These are phyloP conservation scores for Lemur catta DNA, from an alignment of 2,797 vertebrate genomes.

Conservation along the genomic window DNA sequence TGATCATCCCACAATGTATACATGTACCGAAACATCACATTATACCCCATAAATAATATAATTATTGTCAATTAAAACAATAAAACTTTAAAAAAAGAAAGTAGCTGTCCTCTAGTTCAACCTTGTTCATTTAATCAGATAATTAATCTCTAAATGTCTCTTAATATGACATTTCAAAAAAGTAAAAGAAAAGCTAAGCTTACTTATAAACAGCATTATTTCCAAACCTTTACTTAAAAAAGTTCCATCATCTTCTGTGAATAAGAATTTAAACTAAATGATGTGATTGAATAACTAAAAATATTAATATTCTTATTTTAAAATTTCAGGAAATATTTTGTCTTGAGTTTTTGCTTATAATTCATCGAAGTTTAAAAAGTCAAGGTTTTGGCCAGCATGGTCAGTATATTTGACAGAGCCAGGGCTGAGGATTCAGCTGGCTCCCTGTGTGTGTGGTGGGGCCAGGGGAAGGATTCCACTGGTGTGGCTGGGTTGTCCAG, in stretches of 20 bases:
- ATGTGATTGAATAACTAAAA: conserved; percentile 9
- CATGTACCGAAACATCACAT: not conserved
- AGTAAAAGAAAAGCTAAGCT: conserved; percentile 5
- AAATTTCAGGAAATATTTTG: conserved; percentile 56
- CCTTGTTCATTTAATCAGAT: not conserved
- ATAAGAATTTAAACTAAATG: conserved; percentile 33
- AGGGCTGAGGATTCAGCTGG: conserved; percentile 17
- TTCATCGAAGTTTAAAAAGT: conserved; percentile 49
- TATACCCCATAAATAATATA: not conserved
- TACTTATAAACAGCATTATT: not conserved
- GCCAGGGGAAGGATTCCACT: not conserved
- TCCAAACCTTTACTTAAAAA: conserved; percentile 22
- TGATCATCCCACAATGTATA: not conserved
- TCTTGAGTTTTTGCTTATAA: conserved; percentile 54
- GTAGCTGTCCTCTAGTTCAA: not conserved
- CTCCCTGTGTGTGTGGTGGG: not conserved
- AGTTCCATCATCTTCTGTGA: not conserved
- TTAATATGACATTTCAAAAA: not conserved
- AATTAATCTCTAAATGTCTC: not conserved
- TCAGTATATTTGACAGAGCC: conserved; percentile 9
- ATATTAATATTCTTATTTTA: conserved; percentile 50
- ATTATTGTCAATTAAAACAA: not conserved
- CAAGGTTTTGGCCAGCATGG: conserved; percentile 51
- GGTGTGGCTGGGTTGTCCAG: not conserved
- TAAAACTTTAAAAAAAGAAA: not conserved